Evolutionary conservation across 2,888 invertebrate species (phyloP).

Genomic region (Achlya flavicornis): DNA sequence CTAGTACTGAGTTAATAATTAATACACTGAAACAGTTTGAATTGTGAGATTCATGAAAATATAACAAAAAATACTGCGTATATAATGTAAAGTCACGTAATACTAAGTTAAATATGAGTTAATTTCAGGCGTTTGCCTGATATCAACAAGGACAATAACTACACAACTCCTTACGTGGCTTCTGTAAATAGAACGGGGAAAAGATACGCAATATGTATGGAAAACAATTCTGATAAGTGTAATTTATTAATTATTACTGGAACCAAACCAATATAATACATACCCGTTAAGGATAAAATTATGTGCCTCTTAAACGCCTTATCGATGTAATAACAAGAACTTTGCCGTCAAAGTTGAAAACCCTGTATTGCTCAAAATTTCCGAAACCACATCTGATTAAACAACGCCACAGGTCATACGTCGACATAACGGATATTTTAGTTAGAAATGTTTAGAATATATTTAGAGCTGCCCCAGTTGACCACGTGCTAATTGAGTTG

Average conservation of each 20-base stretch:
- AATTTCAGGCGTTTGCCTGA: neutral
- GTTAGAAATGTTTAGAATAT: constrained; percentile 38
- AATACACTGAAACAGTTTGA: no score
- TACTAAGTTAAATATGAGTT: neutral
- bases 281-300: neutral
- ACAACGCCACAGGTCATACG: constrained; percentile 17
- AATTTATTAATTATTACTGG: neutral
- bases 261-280: neutral
- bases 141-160: constrained; percentile 1
- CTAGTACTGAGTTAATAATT: no score
- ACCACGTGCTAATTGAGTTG: constrained; percentile 30
- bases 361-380: neutral
- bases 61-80: neutral
- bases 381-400: constrained; percentile 20
- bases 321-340: neutral
- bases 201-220: neutral
- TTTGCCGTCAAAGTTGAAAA: neutral
- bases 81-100: neutral
- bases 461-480: constrained; percentile 31
- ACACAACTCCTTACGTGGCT: neutral
- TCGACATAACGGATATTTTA: constrained; percentile 32
- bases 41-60: neutral
- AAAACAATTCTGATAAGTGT: neutral
- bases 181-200: constrained; percentile 4
- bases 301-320: neutral